Conservation (phyloP, 2,888 invertebrate species). For the Mesorhabditis spiculigera region DNA sequence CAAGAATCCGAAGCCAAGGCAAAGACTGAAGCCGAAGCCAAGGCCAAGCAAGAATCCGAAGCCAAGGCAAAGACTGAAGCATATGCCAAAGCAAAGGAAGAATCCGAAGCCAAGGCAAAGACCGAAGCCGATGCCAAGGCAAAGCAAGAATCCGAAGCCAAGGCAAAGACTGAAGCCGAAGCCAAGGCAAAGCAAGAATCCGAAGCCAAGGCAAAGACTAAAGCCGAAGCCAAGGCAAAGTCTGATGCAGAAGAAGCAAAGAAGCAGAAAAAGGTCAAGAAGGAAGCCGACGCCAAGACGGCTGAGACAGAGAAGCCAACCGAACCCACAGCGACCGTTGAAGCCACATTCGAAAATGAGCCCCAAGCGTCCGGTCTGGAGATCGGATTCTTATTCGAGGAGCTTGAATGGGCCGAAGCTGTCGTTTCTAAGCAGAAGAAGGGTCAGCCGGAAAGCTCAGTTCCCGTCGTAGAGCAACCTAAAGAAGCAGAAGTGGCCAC, state of each 20-base stretch:
- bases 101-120: neutral
- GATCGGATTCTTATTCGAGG: too few relatives aligned
- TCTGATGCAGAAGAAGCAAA: neutral
- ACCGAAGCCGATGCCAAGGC: neutral
- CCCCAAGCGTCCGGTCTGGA: neutral
- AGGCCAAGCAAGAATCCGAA: neutral
- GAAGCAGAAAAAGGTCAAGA: neutral
- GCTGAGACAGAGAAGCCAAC: neutral
- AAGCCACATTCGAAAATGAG: neutral
- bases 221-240: neutral
- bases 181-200: neutral
- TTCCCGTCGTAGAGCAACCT: neutral
- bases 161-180: neutral
- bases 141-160: neutral
- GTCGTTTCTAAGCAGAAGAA: neutral
- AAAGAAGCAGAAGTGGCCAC: neutral
- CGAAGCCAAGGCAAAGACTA: neutral
- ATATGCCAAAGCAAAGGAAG: neutral
- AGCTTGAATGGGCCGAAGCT: neutral
- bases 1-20: neutral
- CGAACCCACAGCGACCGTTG: neutral
- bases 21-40: neutral
- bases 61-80: neutral
- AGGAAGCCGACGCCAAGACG: neutral
- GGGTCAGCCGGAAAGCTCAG: neutral